Conservation (phyloP, 2,113 vertebrate genomes). For the Sceloporus tristichus region DNA sequence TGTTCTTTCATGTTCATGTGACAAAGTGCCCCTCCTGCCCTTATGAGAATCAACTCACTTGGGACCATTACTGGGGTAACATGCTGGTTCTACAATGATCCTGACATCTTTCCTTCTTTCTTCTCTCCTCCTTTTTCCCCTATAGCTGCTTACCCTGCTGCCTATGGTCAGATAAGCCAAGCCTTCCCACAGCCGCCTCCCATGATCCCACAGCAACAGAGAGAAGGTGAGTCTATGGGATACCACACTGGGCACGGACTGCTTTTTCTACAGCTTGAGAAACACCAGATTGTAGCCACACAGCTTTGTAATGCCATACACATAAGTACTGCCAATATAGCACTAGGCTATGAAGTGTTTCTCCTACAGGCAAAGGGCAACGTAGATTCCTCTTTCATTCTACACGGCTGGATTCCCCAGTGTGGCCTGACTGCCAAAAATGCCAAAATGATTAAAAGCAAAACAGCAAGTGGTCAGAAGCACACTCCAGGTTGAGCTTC, state of each 20-base stretch:
- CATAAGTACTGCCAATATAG: background rate
- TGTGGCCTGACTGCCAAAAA: no score
- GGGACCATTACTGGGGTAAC: background rate
- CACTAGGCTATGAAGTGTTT: background rate
- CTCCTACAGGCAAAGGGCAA: background rate
- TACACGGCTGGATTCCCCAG: background rate
- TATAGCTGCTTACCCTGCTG: constrained; percentile 97
- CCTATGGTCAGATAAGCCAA: constrained; percentile 99
- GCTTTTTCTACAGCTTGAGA: background rate
- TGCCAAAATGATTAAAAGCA: no score
- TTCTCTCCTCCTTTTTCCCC: constrained; percentile 59
- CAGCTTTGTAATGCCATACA: background rate
- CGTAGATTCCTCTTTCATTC: background rate
- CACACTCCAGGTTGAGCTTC: no score
- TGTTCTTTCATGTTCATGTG: background rate
- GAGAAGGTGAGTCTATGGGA: constrained; percentile 90
- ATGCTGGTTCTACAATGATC: constrained; percentile 20
- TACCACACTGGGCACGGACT: no score
- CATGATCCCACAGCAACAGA: constrained; percentile 98
- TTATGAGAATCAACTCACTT: background rate
- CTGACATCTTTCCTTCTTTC: constrained; percentile 70
- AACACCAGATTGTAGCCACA: background rate
- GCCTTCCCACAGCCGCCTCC: constrained; percentile 98
- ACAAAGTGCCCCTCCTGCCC: background rate
- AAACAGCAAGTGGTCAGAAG: no score